Percentiles rank a stretch among this genome's conserved stretches.
Evolutionary conservation across 2,888 invertebrate genomes (phyloP).

Genomic region (Choreutis nemorana): DNA sequence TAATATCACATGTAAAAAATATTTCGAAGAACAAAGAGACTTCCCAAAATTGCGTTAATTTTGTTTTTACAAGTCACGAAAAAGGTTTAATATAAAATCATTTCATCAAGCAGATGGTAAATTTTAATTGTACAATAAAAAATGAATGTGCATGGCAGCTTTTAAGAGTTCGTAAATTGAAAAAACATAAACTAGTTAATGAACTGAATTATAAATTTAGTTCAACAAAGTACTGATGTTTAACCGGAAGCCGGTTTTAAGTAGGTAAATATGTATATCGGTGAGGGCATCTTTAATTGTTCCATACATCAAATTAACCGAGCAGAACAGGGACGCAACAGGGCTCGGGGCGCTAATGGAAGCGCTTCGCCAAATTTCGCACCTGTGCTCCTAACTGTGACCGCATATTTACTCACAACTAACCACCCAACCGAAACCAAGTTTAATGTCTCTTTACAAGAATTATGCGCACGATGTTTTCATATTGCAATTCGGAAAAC

Average conservation of each 20-base stretch:
- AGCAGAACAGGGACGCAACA: conserved; percentile 34
- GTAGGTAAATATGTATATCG: background rate
- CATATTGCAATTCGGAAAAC: background rate
- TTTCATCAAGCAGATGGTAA: too few relatives aligned
- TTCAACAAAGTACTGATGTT: background rate
- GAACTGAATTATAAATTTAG: background rate
- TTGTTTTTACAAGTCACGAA: too few relatives aligned
- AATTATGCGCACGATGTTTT: conserved; percentile 2
- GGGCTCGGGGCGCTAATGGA: conserved; percentile 16
- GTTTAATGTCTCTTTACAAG: conserved; percentile 5
- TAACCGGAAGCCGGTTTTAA: too few relatives aligned
- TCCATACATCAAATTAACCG: conserved; percentile 45
- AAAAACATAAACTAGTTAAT: background rate
- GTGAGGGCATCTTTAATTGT: conserved; percentile 5
- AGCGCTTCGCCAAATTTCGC: conserved; percentile 33
- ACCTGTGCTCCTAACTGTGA: conserved; percentile 19
- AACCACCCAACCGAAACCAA: conserved; percentile 26
- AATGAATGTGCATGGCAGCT: background rate
- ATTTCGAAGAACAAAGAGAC: too few relatives aligned
- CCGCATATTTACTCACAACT: conserved; percentile 20
- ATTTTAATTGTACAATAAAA: background rate
- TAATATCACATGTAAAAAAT: too few relatives aligned
- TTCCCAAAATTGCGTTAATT: too few relatives aligned
- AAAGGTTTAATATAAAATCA: too few relatives aligned
- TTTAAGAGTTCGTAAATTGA: background rate